phyloP scores from a whole-genome alignment of 2,888 invertebrate species.

The Neoscelio sp. region DNA sequence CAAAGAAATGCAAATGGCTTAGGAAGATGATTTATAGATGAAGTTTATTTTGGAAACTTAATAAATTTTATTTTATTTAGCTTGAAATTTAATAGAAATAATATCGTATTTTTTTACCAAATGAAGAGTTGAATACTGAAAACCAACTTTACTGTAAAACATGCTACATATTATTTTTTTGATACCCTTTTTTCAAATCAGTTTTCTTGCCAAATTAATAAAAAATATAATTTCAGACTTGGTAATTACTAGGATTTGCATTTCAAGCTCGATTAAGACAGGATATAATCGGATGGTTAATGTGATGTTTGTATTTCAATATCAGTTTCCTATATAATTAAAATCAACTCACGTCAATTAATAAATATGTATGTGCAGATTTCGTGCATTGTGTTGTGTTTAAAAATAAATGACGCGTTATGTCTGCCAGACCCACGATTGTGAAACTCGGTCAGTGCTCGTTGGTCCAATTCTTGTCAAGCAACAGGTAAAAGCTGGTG shows the following conservation, averaged over 20 bases:
- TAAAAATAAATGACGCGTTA: constrained; percentile 53
- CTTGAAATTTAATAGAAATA: too few relatives aligned
- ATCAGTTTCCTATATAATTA: constrained; percentile 19
- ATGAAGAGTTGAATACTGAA: too few relatives aligned
- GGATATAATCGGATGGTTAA: constrained; percentile 15
- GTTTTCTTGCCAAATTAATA: too few relatives aligned
- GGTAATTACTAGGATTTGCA: constrained; percentile 6
- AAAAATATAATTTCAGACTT: too few relatives aligned
- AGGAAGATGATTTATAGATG: too few relatives aligned
- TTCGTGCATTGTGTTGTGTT: constrained; percentile 48
- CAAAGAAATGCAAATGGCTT: neutral
- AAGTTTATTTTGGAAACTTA: too few relatives aligned
- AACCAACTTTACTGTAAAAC: too few relatives aligned
- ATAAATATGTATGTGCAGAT: constrained; percentile 33
- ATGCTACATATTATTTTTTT: too few relatives aligned
- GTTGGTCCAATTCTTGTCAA: constrained; percentile 61
- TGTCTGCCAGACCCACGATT: constrained; percentile 55
- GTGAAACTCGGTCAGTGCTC: constrained; percentile 58
- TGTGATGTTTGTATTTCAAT: constrained; percentile 15
- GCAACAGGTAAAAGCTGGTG: constrained; percentile 58
- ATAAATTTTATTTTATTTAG: too few relatives aligned
- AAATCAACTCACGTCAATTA: constrained; percentile 22
- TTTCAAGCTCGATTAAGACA: constrained; percentile 28
- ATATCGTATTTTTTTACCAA: too few relatives aligned
- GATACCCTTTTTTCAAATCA: too few relatives aligned